These are phyloP conservation scores for Lampropteryx suffumata DNA, from an alignment of 2,888 invertebrate genomes.

Conservation along the genomic window DNA sequence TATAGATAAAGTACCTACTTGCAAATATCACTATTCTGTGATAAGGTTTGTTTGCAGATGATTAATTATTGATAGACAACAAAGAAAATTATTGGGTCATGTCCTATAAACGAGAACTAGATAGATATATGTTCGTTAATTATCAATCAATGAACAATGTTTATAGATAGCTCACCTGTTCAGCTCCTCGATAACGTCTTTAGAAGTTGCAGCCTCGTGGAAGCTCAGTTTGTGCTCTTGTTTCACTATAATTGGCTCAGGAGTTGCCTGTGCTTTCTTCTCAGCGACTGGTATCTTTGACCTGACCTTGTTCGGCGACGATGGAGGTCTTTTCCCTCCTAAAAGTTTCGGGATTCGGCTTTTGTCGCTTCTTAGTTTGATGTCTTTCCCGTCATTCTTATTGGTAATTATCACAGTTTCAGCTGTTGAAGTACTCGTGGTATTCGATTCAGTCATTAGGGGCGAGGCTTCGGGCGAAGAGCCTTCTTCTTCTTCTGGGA, in stretches of 20 bases:
- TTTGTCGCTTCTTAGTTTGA: slow-evolving; percentile 73
- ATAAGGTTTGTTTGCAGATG: background rate
- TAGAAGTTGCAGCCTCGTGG: slow-evolving; percentile 88
- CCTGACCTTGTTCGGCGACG: slow-evolving; percentile 63
- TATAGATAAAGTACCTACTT: too few species aligned
- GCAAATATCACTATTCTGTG: too few species aligned
- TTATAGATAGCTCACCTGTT: slow-evolving; percentile 70
- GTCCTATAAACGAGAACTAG: too few species aligned
- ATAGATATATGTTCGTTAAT: too few species aligned
- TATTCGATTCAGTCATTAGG: slow-evolving; percentile 85
- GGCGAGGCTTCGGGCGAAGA: slow-evolving; percentile 80
- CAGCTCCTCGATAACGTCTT: slow-evolving; percentile 89
- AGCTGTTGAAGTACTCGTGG: slow-evolving; percentile 87
- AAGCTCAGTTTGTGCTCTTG: slow-evolving; percentile 86
- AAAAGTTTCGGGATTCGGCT: slow-evolving; percentile 81
- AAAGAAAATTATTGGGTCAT: too few species aligned
- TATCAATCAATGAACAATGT: background rate
- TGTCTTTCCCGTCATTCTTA: slow-evolving; percentile 71
- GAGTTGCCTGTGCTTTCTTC: slow-evolving; percentile 42
- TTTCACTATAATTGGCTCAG: slow-evolving; percentile 72
- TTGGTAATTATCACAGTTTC: slow-evolving; percentile 87
- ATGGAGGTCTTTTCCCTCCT: slow-evolving; percentile 75
- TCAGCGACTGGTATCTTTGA: slow-evolving; percentile 75
- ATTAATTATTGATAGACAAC: too few species aligned
- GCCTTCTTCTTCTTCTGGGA: slow-evolving; percentile 85